Base-by-base conservation (phyloP, 30 jellyfish, hydroid and myxozoan genomes). In the Mastigias papua region DNA sequence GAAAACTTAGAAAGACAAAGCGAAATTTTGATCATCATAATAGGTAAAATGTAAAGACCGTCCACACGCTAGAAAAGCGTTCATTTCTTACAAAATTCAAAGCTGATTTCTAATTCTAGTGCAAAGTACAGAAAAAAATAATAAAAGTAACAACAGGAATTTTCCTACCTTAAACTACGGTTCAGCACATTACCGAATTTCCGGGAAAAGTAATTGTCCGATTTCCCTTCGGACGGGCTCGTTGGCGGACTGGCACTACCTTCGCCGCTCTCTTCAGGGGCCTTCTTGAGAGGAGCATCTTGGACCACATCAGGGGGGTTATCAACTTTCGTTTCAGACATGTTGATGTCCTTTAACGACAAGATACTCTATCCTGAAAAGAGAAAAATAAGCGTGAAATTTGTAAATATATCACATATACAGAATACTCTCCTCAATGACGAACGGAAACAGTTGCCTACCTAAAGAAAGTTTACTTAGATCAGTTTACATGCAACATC, bases 161-260 rank as follows among this genome's bases (percentile, higher is more conserved):
- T n/a, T 0, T 13, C 92, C 42, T 68, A 87, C 91, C 98, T 82
- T 73, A 89, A 72, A 76, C 98, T 93, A 28, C 96, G 77, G 60
- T 87, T 84, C 82, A 93, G 60, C 25, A 87, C 78, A 76, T 87
- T 93, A 29, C 98, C 97, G 50, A 93, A 60, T 76, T 86, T 93
- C 49, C 93, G 82, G 26, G 97, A 81, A 66, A 93, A 93, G 64
- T 81, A 81, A 28, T 75, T 84, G 19, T 89, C 97, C 21, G 97
- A 79, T 46, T 92, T 84, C 32, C 90, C 90, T 23, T 69, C 93
- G 0, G 95, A 73, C 23, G 97, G 97, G 86, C 89, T 79, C 20
- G 74, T 63, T 63, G 74, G 74, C 4, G 90, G 82, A 26, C 90
- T 80, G 51, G 82, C 83, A 66, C 74, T 37, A 11, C 69, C 78